Percentiles rank a stretch among this genome's conserved stretches.
These are phyloP conservation scores for Hemicentrotus pulcherrimus DNA, from an alignment of 35 echinoderm and acorn worm genomes.

Conservation along the genomic window DNA sequence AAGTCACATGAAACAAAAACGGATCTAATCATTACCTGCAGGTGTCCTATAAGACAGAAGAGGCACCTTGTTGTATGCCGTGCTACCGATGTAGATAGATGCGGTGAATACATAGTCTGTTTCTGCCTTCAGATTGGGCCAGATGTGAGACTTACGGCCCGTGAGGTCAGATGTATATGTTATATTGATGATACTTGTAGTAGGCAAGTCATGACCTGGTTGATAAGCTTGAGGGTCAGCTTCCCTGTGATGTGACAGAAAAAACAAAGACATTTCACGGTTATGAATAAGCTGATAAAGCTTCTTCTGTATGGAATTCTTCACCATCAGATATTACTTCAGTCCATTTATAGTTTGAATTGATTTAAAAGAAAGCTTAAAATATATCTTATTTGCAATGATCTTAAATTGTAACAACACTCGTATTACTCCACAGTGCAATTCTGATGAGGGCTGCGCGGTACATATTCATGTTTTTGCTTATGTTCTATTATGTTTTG, in stretches of 20 bases:
- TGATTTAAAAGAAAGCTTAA: too few relatives aligned
- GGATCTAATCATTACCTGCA: neutral
- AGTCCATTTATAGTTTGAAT: too few relatives aligned
- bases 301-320: too few relatives aligned
- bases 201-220: neutral
- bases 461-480: too few relatives aligned
- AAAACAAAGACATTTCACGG: neutral
- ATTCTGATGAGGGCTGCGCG: too few relatives aligned
- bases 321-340: too few relatives aligned
- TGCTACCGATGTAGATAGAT: neutral
- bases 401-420: too few relatives aligned
- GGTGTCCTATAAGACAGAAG: neutral
- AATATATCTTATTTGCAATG: too few relatives aligned
- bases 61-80: conserved; percentile 15
- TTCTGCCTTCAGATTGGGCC: conserved; percentile 13
- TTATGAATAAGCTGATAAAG: neutral
- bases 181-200: neutral
- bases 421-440: too few relatives aligned
- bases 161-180: neutral
- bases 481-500: too few relatives aligned
- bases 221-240: neutral
- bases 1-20: neutral
- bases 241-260: neutral
- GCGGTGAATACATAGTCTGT: conserved; percentile 49
- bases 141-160: neutral